Evolutionary conservation across 2,888 invertebrate species (phyloP).

Genomic region (Pseudanteris insignis): DNA sequence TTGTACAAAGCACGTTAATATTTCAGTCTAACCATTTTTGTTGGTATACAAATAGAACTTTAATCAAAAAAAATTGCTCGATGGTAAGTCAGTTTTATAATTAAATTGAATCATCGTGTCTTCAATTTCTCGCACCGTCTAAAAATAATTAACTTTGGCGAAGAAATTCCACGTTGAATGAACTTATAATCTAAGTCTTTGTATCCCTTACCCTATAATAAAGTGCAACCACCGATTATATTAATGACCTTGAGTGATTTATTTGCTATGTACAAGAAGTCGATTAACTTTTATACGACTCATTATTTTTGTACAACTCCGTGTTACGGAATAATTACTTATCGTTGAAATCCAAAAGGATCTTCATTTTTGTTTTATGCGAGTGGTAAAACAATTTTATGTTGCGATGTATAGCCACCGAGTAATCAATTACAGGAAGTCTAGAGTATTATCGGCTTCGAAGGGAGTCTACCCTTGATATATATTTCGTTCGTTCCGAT

Average conservation of each 20-base stretch:
- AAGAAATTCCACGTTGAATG: not conserved
- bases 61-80: too few relatives aligned
- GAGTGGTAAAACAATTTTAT: constrained; percentile 29
- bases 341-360: constrained; percentile 7
- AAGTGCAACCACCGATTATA: constrained; percentile 4
- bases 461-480: constrained; percentile 27
- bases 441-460: constrained; percentile 30
- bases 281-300: constrained; percentile 5
- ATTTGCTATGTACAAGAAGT: constrained; percentile 6
- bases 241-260: not conserved
- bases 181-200: constrained; percentile 6
- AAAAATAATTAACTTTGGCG: too few relatives aligned
- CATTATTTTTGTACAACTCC: not conserved
- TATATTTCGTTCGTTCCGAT: constrained; percentile 16
- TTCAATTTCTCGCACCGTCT: too few relatives aligned
- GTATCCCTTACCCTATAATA: not conserved
- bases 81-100: too few relatives aligned
- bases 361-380: constrained; percentile 21
- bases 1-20: too few relatives aligned
- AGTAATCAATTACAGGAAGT: constrained; percentile 37
- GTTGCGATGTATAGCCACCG: constrained; percentile 22
- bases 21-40: too few relatives aligned
- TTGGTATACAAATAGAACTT: too few relatives aligned
- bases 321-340: constrained; percentile 10
- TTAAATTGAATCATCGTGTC: too few relatives aligned